These are phyloP conservation scores for Psilopsiagon aymara DNA, from an alignment of 2,113 vertebrate species.

Conservation along the genomic window DNA sequence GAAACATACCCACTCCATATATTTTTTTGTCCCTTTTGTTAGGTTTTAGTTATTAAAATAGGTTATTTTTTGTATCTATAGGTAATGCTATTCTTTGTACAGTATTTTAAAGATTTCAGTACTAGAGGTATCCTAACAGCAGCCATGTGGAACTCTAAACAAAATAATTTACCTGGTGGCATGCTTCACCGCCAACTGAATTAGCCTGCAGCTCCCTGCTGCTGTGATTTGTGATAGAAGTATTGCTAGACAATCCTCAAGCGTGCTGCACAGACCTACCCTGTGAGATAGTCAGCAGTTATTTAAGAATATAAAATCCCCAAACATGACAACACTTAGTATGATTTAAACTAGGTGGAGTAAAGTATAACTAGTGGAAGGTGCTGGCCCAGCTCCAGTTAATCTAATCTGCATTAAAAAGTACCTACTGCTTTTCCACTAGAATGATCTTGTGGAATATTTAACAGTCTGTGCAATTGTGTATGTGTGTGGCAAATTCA, in stretches of 20 bases:
- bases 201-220: slow-evolving; percentile 24
- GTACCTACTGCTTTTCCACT: not conserved
- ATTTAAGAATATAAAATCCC: not conserved
- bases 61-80: not conserved
- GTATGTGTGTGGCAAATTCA: not conserved
- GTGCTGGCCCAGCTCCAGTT: not conserved
- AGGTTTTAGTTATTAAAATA: not conserved
- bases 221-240: not conserved
- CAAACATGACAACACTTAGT: not conserved
- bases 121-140: not conserved
- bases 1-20: not conserved
- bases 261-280: not conserved
- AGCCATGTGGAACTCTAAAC: not conserved
- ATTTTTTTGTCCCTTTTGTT: not conserved
- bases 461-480: not conserved
- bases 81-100: not conserved
- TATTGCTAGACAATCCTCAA: not conserved
- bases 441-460: not conserved
- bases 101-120: not conserved
- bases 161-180: not conserved
- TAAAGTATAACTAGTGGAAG: not conserved
- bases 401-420: not conserved
- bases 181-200: not conserved
- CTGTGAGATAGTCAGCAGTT: not conserved
- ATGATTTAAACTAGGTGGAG: not conserved